Conservation (phyloP, 1,140 invertebrate species). For the Panagrolaimus sp. region DNA sequence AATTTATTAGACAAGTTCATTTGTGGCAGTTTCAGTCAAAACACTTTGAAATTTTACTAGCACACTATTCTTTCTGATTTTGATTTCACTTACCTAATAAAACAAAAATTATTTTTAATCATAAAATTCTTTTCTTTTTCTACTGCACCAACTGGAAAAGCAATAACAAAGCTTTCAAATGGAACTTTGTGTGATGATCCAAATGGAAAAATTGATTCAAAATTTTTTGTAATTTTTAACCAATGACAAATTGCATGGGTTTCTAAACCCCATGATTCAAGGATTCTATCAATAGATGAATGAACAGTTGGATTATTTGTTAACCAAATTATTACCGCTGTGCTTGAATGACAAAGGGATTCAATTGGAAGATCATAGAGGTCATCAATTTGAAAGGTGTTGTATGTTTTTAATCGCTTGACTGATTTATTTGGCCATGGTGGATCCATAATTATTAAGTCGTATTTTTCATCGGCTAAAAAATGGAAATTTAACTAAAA, state of each 20-base stretch:
- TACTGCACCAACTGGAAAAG: slow-evolving; percentile 57
- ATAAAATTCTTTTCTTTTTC: too few species aligned
- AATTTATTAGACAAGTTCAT: too few species aligned
- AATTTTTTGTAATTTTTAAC: slow-evolving; percentile 74
- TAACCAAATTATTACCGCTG: slow-evolving; percentile 41
- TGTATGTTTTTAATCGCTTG: not conserved
- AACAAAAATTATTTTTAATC: too few species aligned
- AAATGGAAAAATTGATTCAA: slow-evolving; percentile 69
- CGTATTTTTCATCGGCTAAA: slow-evolving; percentile 63
- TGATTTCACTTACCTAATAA: not conserved
- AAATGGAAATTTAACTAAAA: too few species aligned
- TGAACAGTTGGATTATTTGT: slow-evolving; percentile 32
- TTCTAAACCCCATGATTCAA: slow-evolving; percentile 69
- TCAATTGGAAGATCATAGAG: slow-evolving; percentile 23
- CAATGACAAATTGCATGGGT: slow-evolving; percentile 74
- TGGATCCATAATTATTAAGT: slow-evolving; percentile 79
- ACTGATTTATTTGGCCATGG: slow-evolving; percentile 80
- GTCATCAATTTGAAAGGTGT: slow-evolving; percentile 30
- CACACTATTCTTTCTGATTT: too few species aligned
- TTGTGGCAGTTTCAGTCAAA: too few species aligned
- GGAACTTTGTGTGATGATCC: slow-evolving; percentile 72
- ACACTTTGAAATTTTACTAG: too few species aligned
- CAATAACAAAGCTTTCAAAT: slow-evolving; percentile 73
- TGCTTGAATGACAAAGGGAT: slow-evolving; percentile 13
- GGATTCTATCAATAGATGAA: slow-evolving; percentile 70